Evolutionary conservation across 2,113 vertebrate species (phyloP), one percentile per base, ranked within the genome.

Genomic region (Myxocyprinus asiaticus): DNA sequence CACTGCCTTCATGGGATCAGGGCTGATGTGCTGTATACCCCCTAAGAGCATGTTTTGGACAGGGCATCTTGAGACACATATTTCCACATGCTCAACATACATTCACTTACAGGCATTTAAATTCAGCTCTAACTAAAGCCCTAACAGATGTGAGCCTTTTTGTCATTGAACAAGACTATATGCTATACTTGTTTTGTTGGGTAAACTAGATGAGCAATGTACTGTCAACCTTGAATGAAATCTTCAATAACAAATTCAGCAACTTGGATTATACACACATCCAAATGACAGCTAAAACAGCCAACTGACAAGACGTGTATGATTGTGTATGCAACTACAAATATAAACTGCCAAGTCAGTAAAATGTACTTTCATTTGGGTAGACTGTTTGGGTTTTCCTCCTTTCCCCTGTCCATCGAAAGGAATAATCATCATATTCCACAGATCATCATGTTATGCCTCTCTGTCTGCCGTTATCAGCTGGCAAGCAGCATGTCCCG

Each of bases 1-100:
- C 75, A 97, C 90, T 15, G 90, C 85, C 91, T 94, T 95, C 85
- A 96, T 80, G 82, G 96, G 96, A 88, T 98, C 95, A 50, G 94
- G 93, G 89, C 94, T 3, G 22, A 33, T 33, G 22, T 33, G 3
- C 22, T 33, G 22, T 33, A 33, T 33, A 33, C 22, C 22, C 22
- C 22, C 96, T 98, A 88, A 88, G 84, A 86, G 79, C 73, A 90
- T 80, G 87, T 74, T 87, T 77, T 68, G 76, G 10, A 84, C 80
- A 86, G 81, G 69, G 56, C 56, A 53, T 78, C 70, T 71, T 83
- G 51, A 83, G 65, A 64, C 3, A 77, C 69, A 9, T 7, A 7
- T 47, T 78, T 42, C 22, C 17, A 33, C 22, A 33, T 9, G 15
- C 59, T 43, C 1, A 1, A 33, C 62, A 47, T n/a, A 7, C 47